Conservation (phyloP, 2,113 vertebrate genomes). For the Rostratula benghalensis region DNA sequence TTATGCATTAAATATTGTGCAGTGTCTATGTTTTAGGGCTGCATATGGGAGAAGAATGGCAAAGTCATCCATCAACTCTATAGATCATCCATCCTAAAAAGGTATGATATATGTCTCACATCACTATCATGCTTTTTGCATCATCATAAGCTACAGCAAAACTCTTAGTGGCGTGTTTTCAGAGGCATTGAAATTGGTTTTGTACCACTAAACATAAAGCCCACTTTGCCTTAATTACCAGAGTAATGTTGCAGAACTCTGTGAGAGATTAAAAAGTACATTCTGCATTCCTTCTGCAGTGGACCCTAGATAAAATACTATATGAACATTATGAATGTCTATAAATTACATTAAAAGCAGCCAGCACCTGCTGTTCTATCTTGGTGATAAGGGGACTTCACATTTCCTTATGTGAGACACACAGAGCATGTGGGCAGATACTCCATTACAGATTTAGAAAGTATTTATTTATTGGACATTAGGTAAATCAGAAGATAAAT, state of each 20-base stretch:
- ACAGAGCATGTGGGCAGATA: not conserved
- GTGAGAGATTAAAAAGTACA: not conserved
- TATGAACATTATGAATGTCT: not conserved
- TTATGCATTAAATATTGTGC: not conserved
- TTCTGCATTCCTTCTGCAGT: not conserved
- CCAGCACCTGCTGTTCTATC: not conserved
- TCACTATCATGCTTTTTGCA: not conserved
- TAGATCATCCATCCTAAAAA: not conserved
- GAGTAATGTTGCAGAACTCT: not conserved
- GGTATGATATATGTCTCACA: not conserved
- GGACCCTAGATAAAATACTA: not conserved
- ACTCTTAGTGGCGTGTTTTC: not conserved
- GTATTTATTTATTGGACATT: not conserved
- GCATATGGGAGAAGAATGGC: not conserved
- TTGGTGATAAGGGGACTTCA: not conserved
- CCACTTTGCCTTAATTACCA: not conserved
- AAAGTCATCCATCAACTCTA: not conserved
- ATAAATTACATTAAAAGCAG: not conserved
- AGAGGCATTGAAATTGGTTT: not conserved
- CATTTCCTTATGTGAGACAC: not conserved
- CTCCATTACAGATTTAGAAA: not conserved
- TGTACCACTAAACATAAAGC: not conserved
- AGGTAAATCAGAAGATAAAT: not conserved
- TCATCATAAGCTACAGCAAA: not conserved
- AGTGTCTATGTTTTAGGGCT: not conserved